Evolutionary conservation across 2,113 vertebrate species (phyloP), one percentile per base, ranked within the genome.

Genomic region (Trogon melanurus): DNA sequence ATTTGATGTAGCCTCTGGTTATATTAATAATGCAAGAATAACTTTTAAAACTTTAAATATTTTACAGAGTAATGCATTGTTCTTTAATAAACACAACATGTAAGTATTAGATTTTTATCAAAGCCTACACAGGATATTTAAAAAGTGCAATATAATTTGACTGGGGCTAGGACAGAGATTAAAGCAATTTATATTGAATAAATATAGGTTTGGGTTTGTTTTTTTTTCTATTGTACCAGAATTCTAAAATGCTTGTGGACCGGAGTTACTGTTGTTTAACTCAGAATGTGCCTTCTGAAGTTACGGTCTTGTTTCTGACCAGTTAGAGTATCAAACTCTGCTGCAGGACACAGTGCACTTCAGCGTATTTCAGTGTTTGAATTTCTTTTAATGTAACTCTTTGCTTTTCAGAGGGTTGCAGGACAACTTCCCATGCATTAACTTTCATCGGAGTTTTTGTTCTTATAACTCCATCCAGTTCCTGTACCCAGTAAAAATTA

Each of bases 251-350:
- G 65, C 53, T 71, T 69, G 83, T 96, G 62, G 92, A 96, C 83
- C 74, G 6, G 85, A 75, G 50, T 93, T 96, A 94, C 95, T 96
- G 85, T 95, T 82, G 73, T 83, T 71, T 74, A 65, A 93, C 60
- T 96, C 53, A 71, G 44, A 79, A 92, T 96, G 96, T 96, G 96
- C 98, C 97, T 98, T 97, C 90, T 90, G 66, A 84, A 91, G 60
- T 67, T 95, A 58, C 58, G 65, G 22, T 86, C 48, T 21, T 21
- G 54, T 91, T 81, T 86, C 53, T 87, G 64, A 70, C 67, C 10
- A 66, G 30, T 16, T 21, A 44, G 72, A 87, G 36, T 58, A 41
- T 88, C 64, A 27, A 67, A 69, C 61, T 85, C 87, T 92, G 16
- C n/a, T 96, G 18, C 14, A 73, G 76, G 93, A 95, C 81, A 96